Evolutionary conservation across 2,797 vertebrate species (phyloP), one percentile per base, ranked within the genome.

Genomic region (Toxotes lorentzi): DNA sequence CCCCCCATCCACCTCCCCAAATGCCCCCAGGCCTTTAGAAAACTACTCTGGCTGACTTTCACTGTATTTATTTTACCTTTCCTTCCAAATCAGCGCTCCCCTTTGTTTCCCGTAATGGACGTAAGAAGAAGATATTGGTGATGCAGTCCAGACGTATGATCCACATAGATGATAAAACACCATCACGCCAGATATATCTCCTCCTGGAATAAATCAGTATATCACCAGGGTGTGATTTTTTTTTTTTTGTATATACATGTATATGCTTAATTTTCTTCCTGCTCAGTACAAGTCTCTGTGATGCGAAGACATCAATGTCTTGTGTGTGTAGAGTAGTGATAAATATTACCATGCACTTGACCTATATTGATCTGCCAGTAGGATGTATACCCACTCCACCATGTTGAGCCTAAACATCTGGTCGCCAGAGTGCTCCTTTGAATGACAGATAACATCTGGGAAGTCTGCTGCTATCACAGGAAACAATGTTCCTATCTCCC

Each of bases 391-490:
- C 85, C 82, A 88, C 85, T 85, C 70, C 74, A 74, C 75, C 75
- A 80, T 47, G 32, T 35, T 86, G 90, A 94, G 92, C 76, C 86
- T 87, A 89, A 94, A 96, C 95, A 96, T 95, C 94, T 96, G 95
- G 94, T 90, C 90, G 89, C 86, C 93, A 94, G 93, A 94, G 90
- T 88, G 86, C 79, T 90, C 78, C 87, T 84, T 79, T 94, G 94
- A 95, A 91, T 95, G 95, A 95, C 93, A 94, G 94, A 95, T 94
- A 95, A 95, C 95, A 96, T 96, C 94, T 95, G 95, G 92, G 92
- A 94, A 94, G 93, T 94, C 92, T 95, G 93, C 94, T 92, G 89
- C 92, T 95, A 95, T 96, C 94, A 95, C 92, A 95, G 91, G 89
- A 95, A 95, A 96, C 95, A 94, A 90, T 92, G 91, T 93, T 92